These are phyloP conservation scores for Esox masquinongy DNA, from an alignment of 2,797 vertebrate species.

Conservation along the genomic window DNA sequence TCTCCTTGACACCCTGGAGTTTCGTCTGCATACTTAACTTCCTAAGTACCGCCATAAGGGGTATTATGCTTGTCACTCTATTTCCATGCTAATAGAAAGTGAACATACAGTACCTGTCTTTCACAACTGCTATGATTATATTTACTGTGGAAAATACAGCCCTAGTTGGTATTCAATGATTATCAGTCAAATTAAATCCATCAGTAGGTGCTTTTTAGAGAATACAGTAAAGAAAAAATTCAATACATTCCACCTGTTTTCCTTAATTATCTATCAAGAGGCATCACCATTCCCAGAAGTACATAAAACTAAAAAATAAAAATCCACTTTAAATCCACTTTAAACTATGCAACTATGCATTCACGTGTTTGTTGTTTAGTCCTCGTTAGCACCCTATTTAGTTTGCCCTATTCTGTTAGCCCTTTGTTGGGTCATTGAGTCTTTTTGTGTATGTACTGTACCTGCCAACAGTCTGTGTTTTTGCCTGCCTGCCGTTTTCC, in stretches of 20 bases:
- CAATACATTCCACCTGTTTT: neutral
- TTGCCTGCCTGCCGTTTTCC: too few species aligned
- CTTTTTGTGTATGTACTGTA: too few species aligned
- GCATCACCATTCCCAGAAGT: neutral
- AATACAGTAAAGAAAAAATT: neutral
- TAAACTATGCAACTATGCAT: too few species aligned
- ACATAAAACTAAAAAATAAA: too few species aligned
- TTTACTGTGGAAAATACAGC: neutral
- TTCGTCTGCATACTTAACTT: neutral
- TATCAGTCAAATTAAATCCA: neutral
- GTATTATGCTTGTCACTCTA: neutral
- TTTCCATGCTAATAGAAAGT: neutral
- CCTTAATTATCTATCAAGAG: neutral
- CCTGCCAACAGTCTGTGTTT: too few species aligned
- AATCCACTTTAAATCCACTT: too few species aligned
- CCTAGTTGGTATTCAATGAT: neutral
- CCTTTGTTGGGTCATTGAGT: too few species aligned
- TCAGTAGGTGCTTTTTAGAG: neutral
- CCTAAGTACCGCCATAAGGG: neutral
- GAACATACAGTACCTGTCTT: neutral
- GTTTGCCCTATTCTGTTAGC: too few species aligned
- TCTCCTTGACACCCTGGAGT: conserved; percentile 1
- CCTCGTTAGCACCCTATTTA: too few species aligned
- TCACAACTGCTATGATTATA: neutral
- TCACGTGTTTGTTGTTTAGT: too few species aligned